Evolutionary conservation across 2,888 invertebrate species (phyloP).

Genomic region (Morpho achilles): DNA sequence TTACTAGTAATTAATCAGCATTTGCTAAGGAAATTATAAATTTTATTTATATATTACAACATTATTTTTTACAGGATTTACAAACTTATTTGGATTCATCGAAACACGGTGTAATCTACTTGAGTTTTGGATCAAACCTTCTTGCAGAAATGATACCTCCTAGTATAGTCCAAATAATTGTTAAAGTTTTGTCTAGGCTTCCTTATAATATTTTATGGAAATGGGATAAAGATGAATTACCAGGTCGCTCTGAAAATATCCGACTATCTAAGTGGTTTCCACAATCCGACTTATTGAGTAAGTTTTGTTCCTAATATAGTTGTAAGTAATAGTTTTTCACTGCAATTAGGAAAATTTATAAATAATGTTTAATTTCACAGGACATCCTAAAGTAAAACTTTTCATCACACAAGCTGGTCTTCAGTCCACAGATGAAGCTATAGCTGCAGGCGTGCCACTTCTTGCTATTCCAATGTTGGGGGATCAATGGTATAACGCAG

Average conservation of each 20-base stretch:
- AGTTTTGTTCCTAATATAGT: conserved; percentile 18
- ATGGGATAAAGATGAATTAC: conserved; percentile 54
- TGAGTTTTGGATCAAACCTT: conserved; percentile 65
- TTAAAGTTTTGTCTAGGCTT: conserved; percentile 51
- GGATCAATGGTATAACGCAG: conserved; percentile 63
- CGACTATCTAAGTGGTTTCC: conserved; percentile 64
- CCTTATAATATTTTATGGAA: conserved; percentile 68
- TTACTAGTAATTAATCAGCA: no score
- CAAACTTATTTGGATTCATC: conserved; percentile 52
- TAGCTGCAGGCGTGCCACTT: conserved; percentile 57
- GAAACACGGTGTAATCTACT: conserved; percentile 58
- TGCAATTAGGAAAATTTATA: no score
- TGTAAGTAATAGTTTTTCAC: no score
- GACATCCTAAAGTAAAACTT: conserved; percentile 64
- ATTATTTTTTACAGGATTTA: conserved; percentile 41
- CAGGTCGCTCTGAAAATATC: conserved; percentile 51
- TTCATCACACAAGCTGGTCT: conserved; percentile 71
- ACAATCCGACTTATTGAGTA: conserved; percentile 59
- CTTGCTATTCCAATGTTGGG: conserved; percentile 61
- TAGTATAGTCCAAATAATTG: conserved; percentile 41
- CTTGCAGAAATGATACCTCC: conserved; percentile 44
- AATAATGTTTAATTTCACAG: conserved; percentile 29
- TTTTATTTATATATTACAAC: neutral
- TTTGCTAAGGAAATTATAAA: no score
- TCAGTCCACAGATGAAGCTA: conserved; percentile 67